Percentiles rank a stretch among this genome's conserved stretches.
Evolutionary conservation across 2,888 invertebrate species (phyloP).

Genomic region (Melipona bicolor): DNA sequence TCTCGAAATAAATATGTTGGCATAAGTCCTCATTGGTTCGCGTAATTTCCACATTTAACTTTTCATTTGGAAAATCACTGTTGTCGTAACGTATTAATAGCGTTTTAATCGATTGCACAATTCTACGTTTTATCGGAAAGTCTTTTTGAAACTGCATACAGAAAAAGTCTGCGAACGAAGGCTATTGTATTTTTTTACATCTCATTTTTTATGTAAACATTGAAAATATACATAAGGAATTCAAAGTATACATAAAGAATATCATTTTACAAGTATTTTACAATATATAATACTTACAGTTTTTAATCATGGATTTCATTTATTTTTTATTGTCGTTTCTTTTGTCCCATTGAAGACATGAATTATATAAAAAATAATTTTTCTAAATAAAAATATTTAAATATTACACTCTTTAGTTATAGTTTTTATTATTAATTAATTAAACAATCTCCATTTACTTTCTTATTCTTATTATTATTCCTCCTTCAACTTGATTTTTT

Average conservation of each 20-base stretch:
- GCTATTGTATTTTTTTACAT: neutral
- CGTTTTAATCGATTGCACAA: constrained; percentile 40
- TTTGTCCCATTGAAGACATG: too few species aligned
- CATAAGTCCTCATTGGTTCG: constrained; percentile 55
- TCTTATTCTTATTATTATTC: too few species aligned
- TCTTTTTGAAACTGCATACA: neutral
- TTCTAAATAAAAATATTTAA: too few species aligned
- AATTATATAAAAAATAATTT: too few species aligned
- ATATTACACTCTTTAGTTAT: too few species aligned
- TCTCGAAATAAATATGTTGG: constrained; percentile 64
- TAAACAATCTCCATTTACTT: too few species aligned
- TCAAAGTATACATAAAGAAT: too few species aligned
- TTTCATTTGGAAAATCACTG: constrained; percentile 44
- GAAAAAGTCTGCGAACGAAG: neutral
- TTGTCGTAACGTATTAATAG: constrained; percentile 25
- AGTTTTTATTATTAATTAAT: too few species aligned
- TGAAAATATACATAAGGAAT: neutral
- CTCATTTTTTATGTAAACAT: neutral
- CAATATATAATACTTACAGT: too few species aligned
- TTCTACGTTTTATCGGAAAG: constrained; percentile 1
- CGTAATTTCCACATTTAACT: constrained; percentile 65
- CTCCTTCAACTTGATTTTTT: neutral
- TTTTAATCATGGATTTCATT: too few species aligned
- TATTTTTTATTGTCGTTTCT: too few species aligned
- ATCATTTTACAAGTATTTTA: too few species aligned